Percentiles rank a stretch among this genome's conserved stretches.
These are phyloP conservation scores for Oxyura jamaicensis DNA, from an alignment of 2,113 vertebrate genomes.

Conservation along the genomic window DNA sequence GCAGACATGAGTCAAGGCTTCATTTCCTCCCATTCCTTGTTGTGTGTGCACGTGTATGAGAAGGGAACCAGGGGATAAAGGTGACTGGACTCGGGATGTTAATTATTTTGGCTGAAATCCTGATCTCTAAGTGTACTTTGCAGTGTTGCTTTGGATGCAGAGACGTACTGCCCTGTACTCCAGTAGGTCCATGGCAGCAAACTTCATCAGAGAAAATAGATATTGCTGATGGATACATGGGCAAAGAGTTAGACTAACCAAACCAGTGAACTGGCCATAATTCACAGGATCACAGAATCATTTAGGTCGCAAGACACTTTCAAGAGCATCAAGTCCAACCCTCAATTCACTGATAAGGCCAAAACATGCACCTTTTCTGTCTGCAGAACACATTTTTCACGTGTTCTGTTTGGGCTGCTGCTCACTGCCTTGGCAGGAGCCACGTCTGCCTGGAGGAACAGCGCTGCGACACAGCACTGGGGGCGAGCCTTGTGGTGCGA, in stretches of 20 bases:
- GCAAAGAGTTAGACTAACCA: neutral
- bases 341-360: neutral
- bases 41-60: neutral
- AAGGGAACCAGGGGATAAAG: neutral
- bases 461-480: neutral
- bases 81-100: neutral
- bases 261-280: neutral
- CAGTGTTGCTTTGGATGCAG: neutral
- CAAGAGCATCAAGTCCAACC: neutral
- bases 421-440: neutral
- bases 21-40: neutral
- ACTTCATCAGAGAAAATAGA: neutral
- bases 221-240: neutral
- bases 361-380: neutral
- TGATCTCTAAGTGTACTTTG: neutral
- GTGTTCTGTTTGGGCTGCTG: neutral
- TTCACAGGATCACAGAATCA: neutral
- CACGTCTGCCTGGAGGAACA: neutral
- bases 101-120: neutral
- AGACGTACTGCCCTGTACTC: neutral
- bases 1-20: neutral
- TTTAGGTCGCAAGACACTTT: neutral
- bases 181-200: neutral
- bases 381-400: neutral
- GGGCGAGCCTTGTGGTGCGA: neutral